phyloP scores from a whole-genome alignment of 2,113 vertebrate genomes.

The Semicossyphus pulcher region DNA sequence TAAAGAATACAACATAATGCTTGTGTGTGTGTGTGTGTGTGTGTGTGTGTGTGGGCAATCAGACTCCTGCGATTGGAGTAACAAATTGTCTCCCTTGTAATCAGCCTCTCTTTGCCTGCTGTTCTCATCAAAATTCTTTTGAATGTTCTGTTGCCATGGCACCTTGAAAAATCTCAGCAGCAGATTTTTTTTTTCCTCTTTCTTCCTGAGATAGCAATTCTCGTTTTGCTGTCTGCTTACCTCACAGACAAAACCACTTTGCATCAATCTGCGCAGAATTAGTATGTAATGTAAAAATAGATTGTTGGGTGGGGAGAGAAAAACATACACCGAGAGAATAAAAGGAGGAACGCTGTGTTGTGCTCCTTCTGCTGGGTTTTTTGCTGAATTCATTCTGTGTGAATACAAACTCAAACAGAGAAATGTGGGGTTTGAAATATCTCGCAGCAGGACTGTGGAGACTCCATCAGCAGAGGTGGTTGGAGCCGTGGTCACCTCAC shows the following conservation, averaged over 20 bases:
- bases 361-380: conserved; percentile 16
- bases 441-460: conserved; percentile 17
- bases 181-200: conserved; percentile 69
- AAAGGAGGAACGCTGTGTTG: neutral
- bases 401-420: conserved; percentile 37
- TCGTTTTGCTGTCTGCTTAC: conserved; percentile 62
- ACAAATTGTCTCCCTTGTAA: conserved; percentile 82
- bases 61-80: conserved; percentile 73
- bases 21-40: conserved; percentile 37
- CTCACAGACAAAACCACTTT: conserved; percentile 57
- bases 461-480: conserved; percentile 10
- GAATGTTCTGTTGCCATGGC: conserved; percentile 85
- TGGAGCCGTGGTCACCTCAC: conserved; percentile 3
- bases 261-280: conserved; percentile 56
- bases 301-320: neutral
- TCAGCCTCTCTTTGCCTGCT: conserved; percentile 76
- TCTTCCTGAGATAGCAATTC: conserved; percentile 70
- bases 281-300: conserved; percentile 52
- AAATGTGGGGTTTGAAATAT: conserved; percentile 38
- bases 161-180: conserved; percentile 81
- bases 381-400: conserved; percentile 38
- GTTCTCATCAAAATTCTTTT: conserved; percentile 85
- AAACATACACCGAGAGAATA: neutral
- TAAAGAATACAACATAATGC: conserved; percentile 37
- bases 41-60: conserved; percentile 65